These are phyloP conservation scores for Notothenia coriiceps DNA, from an alignment of 2,113 vertebrate species.

Conservation along the genomic window DNA sequence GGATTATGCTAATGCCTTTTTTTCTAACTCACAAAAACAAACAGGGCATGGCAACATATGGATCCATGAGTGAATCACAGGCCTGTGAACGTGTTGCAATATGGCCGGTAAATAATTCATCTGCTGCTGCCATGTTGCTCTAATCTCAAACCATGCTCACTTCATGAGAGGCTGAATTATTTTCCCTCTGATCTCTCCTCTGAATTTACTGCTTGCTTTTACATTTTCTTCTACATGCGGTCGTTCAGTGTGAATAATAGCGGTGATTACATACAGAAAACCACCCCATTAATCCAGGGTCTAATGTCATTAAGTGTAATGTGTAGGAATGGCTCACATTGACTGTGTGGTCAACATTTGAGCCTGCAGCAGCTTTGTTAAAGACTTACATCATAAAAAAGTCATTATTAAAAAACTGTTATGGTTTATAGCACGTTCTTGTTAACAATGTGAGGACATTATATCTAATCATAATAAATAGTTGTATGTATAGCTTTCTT, in stretches of 20 bases:
- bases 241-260: constrained; percentile 20
- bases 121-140: constrained; percentile 61
- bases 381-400: neutral
- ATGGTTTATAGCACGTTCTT: constrained; percentile 12
- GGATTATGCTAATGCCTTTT: neutral
- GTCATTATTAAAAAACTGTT: neutral
- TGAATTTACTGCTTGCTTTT: neutral
- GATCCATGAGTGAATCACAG: constrained; percentile 67
- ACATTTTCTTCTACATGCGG: constrained; percentile 17
- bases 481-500: constrained; percentile 33
- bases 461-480: too few species aligned
- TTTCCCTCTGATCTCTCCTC: constrained; percentile 7
- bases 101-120: constrained; percentile 80
- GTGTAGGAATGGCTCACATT: neutral
- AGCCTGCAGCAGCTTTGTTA: neutral
- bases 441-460: constrained; percentile 4
- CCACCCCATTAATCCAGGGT: neutral
- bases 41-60: constrained; percentile 59
- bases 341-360: neutral
- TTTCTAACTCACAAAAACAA: neutral
- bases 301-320: neutral
- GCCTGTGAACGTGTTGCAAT: constrained; percentile 72
- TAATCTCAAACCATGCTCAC: constrained; percentile 38
- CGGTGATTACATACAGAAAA: neutral
- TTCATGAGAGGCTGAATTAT: constrained; percentile 18